Base-by-base conservation (phyloP, 2,888 invertebrate genomes). In the Allygus modestus region DNA sequence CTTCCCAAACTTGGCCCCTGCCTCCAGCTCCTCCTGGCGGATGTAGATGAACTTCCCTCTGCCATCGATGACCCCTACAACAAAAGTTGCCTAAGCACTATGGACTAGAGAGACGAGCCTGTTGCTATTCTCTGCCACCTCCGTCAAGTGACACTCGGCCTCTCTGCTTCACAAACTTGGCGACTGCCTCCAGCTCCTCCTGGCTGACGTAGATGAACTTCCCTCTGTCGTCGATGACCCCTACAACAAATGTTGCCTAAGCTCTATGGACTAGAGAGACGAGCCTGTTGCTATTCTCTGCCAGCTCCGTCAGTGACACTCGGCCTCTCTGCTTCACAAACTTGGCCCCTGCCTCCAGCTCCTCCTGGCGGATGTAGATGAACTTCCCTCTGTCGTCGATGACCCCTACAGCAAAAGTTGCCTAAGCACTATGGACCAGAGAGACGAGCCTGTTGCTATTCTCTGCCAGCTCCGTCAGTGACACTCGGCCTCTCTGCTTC, bases 311-410 rank as follows among this genome's bases (percentile, higher is more conserved):
- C 77, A 99, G 97, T 0, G 98, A 97, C 0, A 99, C 97, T 85
- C 99, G 92, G 0, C 99, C 99, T 79, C 98, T 93, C 89, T 99
- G 98, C 88, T 93, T 95, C 23, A 99, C 97, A 90, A 99, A 99
- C 90, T 97, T 98, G 0, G 98, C 98, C 0, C 99, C 98, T 85
- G 96, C 95, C 88, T 96, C 94, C 86, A 99, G 92, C 91, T 99
- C 99, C 65, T 95, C 94, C 88, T 94, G 94, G 0, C 98, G 97
- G 82, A 99, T 96, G 90, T 97, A 99, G 89, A 99, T 99, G 90
- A 99, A 99, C 91, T 99, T 99, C 23, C 99, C 99, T 86, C 99
- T 93, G 90, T 99, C 99, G 89, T 99, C 99, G 87, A 99, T 97
- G 0, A 99, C 99, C 0, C 99, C 97, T 91, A 85, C 15, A 33